These are phyloP conservation scores for Penelope pileata DNA, from an alignment of 2,113 vertebrate species.

Conservation along the genomic window DNA sequence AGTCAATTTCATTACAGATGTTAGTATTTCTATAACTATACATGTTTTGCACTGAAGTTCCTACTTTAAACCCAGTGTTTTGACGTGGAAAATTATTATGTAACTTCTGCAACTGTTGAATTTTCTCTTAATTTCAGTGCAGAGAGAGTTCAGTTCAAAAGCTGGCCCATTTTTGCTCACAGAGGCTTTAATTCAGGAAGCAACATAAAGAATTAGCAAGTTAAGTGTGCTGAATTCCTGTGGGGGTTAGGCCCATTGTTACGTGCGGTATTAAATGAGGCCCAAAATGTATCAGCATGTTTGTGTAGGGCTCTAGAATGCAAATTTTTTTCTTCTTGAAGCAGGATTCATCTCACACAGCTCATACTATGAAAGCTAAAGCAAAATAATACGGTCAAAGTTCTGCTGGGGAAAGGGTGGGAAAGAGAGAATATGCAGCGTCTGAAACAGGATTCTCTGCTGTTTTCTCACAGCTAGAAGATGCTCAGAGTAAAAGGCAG, in stretches of 20 bases:
- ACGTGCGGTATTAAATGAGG: not conserved
- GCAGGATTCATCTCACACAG: not conserved
- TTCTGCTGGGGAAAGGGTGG: not conserved
- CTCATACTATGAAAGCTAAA: not conserved
- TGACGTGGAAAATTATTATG: not conserved
- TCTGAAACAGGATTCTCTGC: not conserved
- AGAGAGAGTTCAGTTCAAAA: not conserved
- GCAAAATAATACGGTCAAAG: not conserved
- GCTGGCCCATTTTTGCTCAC: not conserved
- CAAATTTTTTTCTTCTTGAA: not conserved
- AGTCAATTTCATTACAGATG: not conserved
- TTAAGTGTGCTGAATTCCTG: not conserved
- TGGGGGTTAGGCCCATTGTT: not conserved
- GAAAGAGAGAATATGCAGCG: not conserved
- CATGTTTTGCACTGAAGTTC: not conserved
- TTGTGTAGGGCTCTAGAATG: not conserved
- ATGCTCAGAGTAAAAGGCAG: slow-evolving; percentile 93
- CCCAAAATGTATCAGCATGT: not conserved
- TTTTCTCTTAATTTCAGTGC: not conserved
- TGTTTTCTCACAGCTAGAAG: slow-evolving; percentile 86
- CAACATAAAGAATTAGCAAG: not conserved
- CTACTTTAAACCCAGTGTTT: no score
- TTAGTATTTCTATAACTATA: not conserved
- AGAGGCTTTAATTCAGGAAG: not conserved
- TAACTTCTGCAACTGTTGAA: not conserved